Conservation (phyloP, 2,888 invertebrate genomes). For the Drosophila anceps region DNA sequence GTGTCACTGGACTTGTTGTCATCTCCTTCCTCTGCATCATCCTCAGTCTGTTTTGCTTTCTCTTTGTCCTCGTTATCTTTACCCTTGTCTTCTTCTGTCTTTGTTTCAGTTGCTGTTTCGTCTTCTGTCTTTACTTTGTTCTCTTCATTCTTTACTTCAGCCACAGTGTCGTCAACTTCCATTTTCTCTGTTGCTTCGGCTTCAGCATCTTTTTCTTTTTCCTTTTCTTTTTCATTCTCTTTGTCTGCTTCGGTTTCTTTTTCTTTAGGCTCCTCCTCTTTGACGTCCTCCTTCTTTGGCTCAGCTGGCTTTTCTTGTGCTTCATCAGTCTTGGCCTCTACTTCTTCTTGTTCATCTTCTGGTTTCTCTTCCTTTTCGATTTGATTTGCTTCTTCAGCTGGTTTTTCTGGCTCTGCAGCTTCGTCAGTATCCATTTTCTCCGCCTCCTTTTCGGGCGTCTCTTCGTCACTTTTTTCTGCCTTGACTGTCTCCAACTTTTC, state of each 20-base stretch:
- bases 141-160: constrained; percentile 44
- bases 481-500: constrained; percentile 44
- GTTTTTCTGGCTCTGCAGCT: constrained; percentile 20
- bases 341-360: constrained; percentile 13
- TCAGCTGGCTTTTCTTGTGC: constrained; percentile 27
- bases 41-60: constrained; percentile 30
- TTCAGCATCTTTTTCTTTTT: constrained; percentile 7
- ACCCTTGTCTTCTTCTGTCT: constrained; percentile 45
- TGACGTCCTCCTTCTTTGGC: constrained; percentile 13
- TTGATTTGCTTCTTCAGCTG: constrained; percentile 22
- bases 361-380: constrained; percentile 17
- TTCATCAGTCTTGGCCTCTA: constrained; percentile 61
- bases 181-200: constrained; percentile 39
- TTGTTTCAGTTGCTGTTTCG: constrained; percentile 58
- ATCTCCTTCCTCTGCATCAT: constrained; percentile 27
- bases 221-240: constrained; percentile 31
- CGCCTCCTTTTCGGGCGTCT: constrained; percentile 21
- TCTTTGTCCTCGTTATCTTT: constrained; percentile 36
- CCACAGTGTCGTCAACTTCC: constrained; percentile 44
- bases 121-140: constrained; percentile 27
- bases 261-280: constrained; percentile 37
- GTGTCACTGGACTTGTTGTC: constrained; percentile 36
- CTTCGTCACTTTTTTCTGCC: constrained; percentile 31
- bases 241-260: constrained; percentile 54
- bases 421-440: constrained; percentile 65